phyloP scores from a whole-genome alignment of 2,113 vertebrate genomes.

The Macheiramphus alcinus region DNA sequence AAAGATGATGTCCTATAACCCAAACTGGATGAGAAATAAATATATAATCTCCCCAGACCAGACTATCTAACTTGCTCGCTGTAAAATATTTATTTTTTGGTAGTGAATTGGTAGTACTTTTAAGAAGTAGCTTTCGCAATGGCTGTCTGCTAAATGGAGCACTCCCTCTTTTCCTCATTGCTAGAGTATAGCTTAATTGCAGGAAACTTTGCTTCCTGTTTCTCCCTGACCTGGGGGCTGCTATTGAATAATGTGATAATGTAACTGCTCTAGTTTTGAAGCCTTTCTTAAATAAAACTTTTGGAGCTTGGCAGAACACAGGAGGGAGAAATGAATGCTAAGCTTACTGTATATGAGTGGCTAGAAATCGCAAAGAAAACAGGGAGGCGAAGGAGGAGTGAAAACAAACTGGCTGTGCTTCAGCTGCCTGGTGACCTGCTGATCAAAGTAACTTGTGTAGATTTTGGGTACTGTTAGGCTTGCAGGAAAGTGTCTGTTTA shows the following conservation, averaged over 20 bases:
- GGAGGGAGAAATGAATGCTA: not conserved
- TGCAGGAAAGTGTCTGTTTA: not conserved
- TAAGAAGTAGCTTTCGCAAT: not conserved
- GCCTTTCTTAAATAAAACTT: not conserved
- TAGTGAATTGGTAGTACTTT: not conserved
- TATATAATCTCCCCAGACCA: not conserved
- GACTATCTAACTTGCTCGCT: not conserved
- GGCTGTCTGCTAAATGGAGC: not conserved
- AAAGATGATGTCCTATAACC: not conserved
- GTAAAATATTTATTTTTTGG: not conserved
- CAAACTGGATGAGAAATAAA: not conserved
- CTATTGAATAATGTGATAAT: not conserved
- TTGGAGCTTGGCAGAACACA: not conserved
- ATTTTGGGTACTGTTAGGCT: not conserved
- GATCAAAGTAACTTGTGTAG: not conserved
- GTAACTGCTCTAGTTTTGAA: not conserved
- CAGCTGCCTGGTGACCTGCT: not conserved
- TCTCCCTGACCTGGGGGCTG: not conserved
- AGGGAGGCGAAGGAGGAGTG: not conserved
- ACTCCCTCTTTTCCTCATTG: not conserved
- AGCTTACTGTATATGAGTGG: not conserved
- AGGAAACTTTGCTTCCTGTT: conserved; percentile 9
- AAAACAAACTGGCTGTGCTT: not conserved
- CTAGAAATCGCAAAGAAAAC: not conserved
- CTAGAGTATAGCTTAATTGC: not conserved